Evolutionary conservation across 1,140 invertebrate species (phyloP).

Genomic region (Atta cephalotes): DNA sequence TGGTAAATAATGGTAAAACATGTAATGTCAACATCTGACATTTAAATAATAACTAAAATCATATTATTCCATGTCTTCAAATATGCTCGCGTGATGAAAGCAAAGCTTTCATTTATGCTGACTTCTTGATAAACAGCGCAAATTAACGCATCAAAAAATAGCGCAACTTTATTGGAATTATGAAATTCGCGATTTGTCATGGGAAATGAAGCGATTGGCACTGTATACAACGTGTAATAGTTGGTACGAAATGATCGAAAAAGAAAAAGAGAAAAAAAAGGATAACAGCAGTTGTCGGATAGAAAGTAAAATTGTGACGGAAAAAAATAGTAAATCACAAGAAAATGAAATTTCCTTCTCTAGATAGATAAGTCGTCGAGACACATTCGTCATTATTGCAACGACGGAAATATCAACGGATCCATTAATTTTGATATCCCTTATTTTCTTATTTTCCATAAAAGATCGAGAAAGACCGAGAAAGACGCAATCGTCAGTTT

Average conservation of each 20-base stretch:
- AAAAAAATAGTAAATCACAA: slow-evolving; percentile 55
- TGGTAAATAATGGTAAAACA: background rate
- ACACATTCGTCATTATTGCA: slow-evolving; percentile 51
- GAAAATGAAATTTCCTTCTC: slow-evolving; percentile 75
- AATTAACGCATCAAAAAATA: slow-evolving; percentile 62
- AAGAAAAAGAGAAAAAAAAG: background rate
- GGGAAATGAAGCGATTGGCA: slow-evolving; percentile 10
- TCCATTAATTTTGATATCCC: slow-evolving; percentile 66
- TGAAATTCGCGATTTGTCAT: slow-evolving; percentile 67
- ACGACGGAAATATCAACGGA: slow-evolving; percentile 72
- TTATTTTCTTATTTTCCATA: slow-evolving; percentile 11
- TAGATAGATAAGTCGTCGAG: slow-evolving; percentile 71
- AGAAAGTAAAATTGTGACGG: slow-evolving; percentile 16
- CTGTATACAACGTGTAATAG: slow-evolving; percentile 24
- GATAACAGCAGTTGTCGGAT: background rate
- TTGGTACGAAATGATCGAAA: background rate
- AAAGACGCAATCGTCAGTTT: slow-evolving; percentile 13
- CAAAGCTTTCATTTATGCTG: background rate
- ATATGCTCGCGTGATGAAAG: background rate
- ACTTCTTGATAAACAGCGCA: slow-evolving; percentile 57
- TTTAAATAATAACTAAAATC: slow-evolving; percentile 1
- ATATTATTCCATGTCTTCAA: background rate
- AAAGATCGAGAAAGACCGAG: slow-evolving; percentile 2
- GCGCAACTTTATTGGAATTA: slow-evolving; percentile 70
- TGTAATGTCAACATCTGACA: background rate